Evolutionary conservation across 2,797 vertebrate genomes (phyloP).

Genomic region (Spondyliosoma cantharus): DNA sequence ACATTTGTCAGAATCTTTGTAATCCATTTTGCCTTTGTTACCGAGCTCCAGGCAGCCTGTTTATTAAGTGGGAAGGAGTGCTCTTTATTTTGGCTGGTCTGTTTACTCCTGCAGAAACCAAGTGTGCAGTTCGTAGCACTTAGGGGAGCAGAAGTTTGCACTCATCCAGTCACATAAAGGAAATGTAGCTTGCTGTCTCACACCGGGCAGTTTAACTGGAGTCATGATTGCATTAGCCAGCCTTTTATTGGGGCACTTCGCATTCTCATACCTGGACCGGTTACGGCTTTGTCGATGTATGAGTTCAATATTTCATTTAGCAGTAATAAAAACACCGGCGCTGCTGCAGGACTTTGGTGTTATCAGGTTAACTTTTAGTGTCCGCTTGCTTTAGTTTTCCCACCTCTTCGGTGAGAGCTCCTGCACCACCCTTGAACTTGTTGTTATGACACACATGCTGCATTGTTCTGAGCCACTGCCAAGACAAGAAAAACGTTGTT

Average conservation of each 20-base stretch:
- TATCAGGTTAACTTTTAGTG: slow-evolving; percentile 8
- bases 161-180: slow-evolving; percentile 34
- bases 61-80: slow-evolving; percentile 18
- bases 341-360: slow-evolving; percentile 6
- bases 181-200: slow-evolving; percentile 6
- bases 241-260: neutral
- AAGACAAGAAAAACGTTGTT: slow-evolving; percentile 33
- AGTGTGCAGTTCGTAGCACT: slow-evolving; percentile 41
- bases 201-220: slow-evolving; percentile 9
- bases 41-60: slow-evolving; percentile 24
- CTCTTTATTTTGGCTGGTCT: slow-evolving; percentile 23
- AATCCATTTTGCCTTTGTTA: slow-evolving; percentile 30
- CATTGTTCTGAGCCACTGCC: slow-evolving; percentile 39
- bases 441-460: slow-evolving; percentile 11
- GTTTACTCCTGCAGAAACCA: slow-evolving; percentile 18
- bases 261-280: neutral
- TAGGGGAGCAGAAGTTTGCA: slow-evolving; percentile 24
- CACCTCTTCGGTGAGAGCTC: slow-evolving; percentile 12
- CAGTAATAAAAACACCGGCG: neutral
- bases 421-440: slow-evolving; percentile 9
- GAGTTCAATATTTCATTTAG: slow-evolving; percentile 11
- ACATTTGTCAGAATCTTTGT: slow-evolving; percentile 13
- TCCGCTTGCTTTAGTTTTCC: slow-evolving; percentile 1
- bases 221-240: slow-evolving; percentile 1
- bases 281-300: neutral